phyloP scores from a whole-genome alignment of 2,113 vertebrate genomes.

The Vulpes ferrilata region DNA sequence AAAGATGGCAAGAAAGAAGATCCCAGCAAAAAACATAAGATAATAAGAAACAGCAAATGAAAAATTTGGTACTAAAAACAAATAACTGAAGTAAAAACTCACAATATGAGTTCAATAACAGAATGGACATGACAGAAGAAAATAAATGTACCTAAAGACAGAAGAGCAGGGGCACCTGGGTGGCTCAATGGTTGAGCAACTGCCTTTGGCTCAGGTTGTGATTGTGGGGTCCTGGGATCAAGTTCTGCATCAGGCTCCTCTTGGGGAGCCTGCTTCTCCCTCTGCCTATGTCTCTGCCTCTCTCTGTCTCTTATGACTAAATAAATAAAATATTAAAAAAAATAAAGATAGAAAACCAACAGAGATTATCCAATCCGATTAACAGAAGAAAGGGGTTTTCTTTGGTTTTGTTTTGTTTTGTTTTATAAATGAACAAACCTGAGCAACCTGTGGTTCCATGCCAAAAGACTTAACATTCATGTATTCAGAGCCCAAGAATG shows the following conservation, averaged over 20 bases:
- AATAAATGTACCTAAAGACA: background rate
- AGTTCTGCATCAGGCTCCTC: no score
- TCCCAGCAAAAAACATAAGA: background rate
- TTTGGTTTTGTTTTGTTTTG: background rate
- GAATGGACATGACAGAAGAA: background rate
- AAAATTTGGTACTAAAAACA: background rate
- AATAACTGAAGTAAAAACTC: background rate
- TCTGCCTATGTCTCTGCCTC: no score
- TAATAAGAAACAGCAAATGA: background rate
- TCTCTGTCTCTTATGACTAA: no score
- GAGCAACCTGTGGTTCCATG: background rate
- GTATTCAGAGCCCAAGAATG: background rate
- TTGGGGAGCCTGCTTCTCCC: no score
- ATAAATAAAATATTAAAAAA: no score
- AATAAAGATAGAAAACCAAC: background rate
- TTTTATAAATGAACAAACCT: background rate
- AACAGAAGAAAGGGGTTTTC: background rate
- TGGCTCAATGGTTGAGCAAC: no score
- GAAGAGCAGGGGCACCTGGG: background rate
- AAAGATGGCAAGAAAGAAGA: background rate
- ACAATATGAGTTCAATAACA: background rate
- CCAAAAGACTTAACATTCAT: background rate
- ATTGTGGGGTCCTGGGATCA: no score
- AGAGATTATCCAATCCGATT: background rate
- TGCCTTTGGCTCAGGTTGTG: no score